Conservation (phyloP, 1,140 invertebrate genomes). For the Agrilus planipennis region DNA sequence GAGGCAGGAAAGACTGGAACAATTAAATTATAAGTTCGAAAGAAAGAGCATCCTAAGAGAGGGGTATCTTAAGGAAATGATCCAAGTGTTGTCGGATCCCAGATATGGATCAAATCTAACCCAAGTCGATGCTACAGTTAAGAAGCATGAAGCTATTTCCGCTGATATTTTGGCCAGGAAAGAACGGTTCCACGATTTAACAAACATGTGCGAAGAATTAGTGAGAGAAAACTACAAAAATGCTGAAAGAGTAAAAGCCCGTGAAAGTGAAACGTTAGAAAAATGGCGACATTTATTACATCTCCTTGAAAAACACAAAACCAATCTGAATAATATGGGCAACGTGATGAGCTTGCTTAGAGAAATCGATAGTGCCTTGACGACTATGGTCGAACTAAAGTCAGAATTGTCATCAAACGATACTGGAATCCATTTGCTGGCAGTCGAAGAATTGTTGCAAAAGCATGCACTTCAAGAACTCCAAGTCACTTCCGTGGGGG, state of each 20-base stretch:
- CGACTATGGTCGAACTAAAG: conserved; percentile 71
- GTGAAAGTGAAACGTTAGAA: conserved; percentile 76
- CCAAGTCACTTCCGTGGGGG: conserved; percentile 76
- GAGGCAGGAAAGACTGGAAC: conserved; percentile 87
- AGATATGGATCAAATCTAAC: conserved; percentile 79
- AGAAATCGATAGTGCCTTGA: conserved; percentile 83
- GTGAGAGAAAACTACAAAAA: conserved; percentile 87
- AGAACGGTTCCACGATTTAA: conserved; percentile 88
- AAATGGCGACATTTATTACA: conserved; percentile 80
- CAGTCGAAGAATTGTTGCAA: conserved; percentile 86
- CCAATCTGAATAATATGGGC: conserved; percentile 62
- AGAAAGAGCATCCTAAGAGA: conserved; percentile 86
- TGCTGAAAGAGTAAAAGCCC: conserved; percentile 64
- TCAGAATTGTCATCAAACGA: conserved; percentile 76
- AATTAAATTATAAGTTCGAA: conserved; percentile 92
- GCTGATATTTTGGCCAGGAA: conserved; percentile 92
- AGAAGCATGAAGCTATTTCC: conserved; percentile 97
- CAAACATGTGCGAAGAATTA: conserved; percentile 82
- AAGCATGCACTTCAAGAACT: conserved; percentile 86
- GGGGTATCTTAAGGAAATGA: conserved; percentile 96
- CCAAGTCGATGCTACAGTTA: conserved; percentile 93
- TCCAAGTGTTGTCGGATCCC: conserved; percentile 86
- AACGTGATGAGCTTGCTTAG: conserved; percentile 74
- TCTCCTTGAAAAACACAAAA: conserved; percentile 75
- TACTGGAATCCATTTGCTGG: conserved; percentile 81